Percentiles rank a stretch among this genome's conserved stretches.
Evolutionary conservation across 1,140 invertebrate species (phyloP).

Genomic region (Tribolium castaneum): DNA sequence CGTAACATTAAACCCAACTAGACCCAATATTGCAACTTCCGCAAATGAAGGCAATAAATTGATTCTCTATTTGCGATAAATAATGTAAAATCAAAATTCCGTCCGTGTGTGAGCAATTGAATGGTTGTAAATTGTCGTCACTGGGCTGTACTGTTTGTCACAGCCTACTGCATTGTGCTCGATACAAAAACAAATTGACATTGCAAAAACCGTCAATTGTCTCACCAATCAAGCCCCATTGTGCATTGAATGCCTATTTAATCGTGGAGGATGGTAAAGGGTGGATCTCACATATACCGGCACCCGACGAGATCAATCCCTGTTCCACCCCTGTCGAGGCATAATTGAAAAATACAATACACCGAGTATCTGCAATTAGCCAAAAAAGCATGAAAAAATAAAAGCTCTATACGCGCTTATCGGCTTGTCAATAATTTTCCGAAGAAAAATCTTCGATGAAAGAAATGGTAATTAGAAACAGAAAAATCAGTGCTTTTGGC

Average conservation of each 20-base stretch:
- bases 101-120: slow-evolving; percentile 57
- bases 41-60: slow-evolving; percentile 56
- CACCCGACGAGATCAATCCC: slow-evolving; percentile 23
- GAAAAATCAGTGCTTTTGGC: slow-evolving; percentile 19
- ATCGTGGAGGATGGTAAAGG: slow-evolving; percentile 56
- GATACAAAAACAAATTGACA: slow-evolving; percentile 64
- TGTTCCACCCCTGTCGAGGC: not conserved
- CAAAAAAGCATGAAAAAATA: not conserved
- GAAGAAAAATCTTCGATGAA: not conserved
- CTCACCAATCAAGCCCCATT: slow-evolving; percentile 63
- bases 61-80: slow-evolving; percentile 60
- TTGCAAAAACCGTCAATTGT: slow-evolving; percentile 63
- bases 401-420: not conserved
- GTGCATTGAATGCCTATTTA: slow-evolving; percentile 61
- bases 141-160: slow-evolving; percentile 54
- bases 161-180: slow-evolving; percentile 57
- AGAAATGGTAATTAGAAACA: slow-evolving; percentile 27
- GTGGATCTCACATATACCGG: slow-evolving; percentile 47
- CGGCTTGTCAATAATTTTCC: no score
- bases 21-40: slow-evolving; percentile 36
- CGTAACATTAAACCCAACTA: not conserved
- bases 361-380: not conserved
- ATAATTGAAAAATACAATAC: slow-evolving; percentile 19
- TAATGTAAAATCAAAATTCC: slow-evolving; percentile 61
- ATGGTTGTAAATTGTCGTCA: slow-evolving; percentile 61